Percentiles rank a stretch among this genome's conserved stretches.
Conservation (phyloP, 2,113 vertebrate genomes). For the Sorex fumeus region DNA sequence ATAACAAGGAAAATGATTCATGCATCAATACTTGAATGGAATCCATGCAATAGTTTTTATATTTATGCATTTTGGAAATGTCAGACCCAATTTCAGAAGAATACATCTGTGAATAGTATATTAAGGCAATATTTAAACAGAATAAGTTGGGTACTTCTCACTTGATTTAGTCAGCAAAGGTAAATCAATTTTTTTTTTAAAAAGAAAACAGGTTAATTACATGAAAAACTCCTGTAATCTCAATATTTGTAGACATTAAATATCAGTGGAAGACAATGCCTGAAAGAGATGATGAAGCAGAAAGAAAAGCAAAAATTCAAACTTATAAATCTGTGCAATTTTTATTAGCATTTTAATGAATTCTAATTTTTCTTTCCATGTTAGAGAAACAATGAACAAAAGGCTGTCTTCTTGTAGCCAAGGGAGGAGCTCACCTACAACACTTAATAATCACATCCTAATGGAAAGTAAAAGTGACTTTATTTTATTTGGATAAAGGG, state of each 20-base stretch:
- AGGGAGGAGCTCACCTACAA: neutral
- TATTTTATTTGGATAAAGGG: conserved; percentile 13
- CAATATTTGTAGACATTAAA: neutral
- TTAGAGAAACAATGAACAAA: neutral
- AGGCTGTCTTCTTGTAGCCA: neutral
- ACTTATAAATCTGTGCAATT: neutral
- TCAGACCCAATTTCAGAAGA: neutral
- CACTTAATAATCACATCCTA: neutral
- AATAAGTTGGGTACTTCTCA: neutral
- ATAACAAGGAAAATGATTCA: neutral
- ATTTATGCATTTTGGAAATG: neutral
- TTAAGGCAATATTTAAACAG: neutral
- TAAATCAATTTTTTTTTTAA: conserved; percentile 29
- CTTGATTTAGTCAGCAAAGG: neutral
- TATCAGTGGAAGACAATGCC: neutral
- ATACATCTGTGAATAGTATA: neutral
- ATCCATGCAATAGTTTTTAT: neutral
- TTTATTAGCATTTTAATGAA: neutral
- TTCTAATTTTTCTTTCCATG: neutral
- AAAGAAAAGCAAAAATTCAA: neutral
- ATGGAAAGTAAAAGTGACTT: neutral
- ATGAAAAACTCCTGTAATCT: conserved; percentile 2
- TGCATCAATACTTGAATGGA: neutral
- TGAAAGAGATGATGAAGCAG: conserved; percentile 14
- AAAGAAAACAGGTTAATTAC: conserved; percentile 1